Evolutionary conservation across 2,113 vertebrate species (phyloP).

Genomic region (Sinocyclocheilus maitianheensis): DNA sequence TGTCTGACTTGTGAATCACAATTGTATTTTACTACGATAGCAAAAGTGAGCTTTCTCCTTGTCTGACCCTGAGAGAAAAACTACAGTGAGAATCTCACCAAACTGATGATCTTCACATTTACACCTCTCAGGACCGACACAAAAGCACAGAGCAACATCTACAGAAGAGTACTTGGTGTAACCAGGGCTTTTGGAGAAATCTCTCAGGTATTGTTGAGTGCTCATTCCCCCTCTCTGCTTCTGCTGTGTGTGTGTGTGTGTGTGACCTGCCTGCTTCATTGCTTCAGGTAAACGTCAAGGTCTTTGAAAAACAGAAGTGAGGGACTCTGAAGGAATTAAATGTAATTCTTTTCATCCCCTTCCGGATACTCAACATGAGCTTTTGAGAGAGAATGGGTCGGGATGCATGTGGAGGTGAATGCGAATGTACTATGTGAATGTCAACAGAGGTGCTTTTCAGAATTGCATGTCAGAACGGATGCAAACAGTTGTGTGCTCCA

Average conservation of each 20-base stretch:
- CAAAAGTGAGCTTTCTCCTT: neutral
- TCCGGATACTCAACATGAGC: neutral
- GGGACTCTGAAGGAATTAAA: constrained; percentile 12
- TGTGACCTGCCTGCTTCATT: neutral
- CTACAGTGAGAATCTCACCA: neutral
- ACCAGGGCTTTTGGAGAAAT: constrained; percentile 18
- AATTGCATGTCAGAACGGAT: neutral
- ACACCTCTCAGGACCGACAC: constrained; percentile 32
- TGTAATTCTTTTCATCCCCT: constrained; percentile 2
- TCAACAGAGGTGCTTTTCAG: neutral
- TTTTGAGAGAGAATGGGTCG: neutral
- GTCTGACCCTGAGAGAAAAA: neutral
- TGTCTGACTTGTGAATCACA: neutral
- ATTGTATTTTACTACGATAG: neutral
- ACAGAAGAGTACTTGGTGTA: neutral
- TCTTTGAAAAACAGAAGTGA: constrained; percentile 3
- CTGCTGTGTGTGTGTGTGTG: neutral
- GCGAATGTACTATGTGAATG: neutral
- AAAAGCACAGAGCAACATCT: constrained; percentile 18
- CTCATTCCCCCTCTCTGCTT: constrained; percentile 13
- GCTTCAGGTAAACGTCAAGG: constrained; percentile 42
- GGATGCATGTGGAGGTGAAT: constrained; percentile 8
- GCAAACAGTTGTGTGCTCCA: neutral
- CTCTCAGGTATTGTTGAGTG: constrained; percentile 44
- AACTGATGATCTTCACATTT: constrained; percentile 35